Percentiles rank a stretch among this genome's conserved stretches.
Conservation (phyloP, 2,797 vertebrate species). For the Sebastes matsubarae region DNA sequence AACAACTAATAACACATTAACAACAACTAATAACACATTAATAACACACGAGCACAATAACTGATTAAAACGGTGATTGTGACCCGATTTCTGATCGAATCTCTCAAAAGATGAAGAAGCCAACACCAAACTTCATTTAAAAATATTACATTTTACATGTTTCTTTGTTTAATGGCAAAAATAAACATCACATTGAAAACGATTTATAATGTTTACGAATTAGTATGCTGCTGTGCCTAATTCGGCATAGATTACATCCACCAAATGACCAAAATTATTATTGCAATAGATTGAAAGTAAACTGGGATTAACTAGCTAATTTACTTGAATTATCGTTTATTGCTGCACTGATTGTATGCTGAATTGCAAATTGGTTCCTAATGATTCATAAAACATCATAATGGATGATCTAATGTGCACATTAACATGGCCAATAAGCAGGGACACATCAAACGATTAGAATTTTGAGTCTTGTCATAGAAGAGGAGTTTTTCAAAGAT, state of each 20-base stretch:
- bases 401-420: background rate
- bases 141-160: fast-evolving
- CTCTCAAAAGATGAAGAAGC: fast-evolving
- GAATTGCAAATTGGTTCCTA: background rate
- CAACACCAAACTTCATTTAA: background rate
- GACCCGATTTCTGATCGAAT: background rate
- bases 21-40: background rate
- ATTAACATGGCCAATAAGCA: background rate
- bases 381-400: background rate
- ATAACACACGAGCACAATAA: background rate
- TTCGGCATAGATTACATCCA: background rate
- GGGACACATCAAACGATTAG: background rate
- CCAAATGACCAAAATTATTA: background rate
- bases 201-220: fast-evolving
- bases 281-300: background rate
- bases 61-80: background rate
- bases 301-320: background rate
- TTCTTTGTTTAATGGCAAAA: fast-evolving
- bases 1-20: background rate
- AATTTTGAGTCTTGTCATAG: background rate
- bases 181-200: background rate
- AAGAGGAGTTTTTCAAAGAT: background rate
- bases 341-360: background rate
- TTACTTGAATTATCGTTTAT: background rate
- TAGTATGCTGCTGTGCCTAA: fast-evolving